Base-by-base conservation (phyloP, 2,113 vertebrate genomes). In the Eurypyga helias region DNA sequence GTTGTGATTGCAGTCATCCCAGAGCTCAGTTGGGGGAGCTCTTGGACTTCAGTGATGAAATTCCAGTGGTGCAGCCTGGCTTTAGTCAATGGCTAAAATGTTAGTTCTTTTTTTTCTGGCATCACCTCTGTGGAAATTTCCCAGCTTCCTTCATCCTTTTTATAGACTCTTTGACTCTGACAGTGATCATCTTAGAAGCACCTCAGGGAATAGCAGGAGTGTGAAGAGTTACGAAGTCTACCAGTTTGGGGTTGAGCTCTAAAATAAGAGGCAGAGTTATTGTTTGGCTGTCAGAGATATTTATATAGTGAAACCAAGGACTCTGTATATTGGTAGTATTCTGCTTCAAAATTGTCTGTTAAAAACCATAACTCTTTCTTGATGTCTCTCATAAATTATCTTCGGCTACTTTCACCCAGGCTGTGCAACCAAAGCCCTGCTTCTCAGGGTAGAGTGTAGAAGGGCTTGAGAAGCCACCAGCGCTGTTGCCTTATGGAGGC, bases 1-100 rank as follows among this genome's bases (percentile, higher is more conserved):
- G 29, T 7, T 48, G 17, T 0, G 29, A 1, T 3, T 96, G 93
- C 92, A 91, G 65, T 13, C 58, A 24, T 16, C 1, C 2, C 12
- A 2, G 25, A 14, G 83, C 77, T 92, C 97, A 34, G 96, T 49
- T 97, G 98, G 93, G 97, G 98, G 98, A 94, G 71, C 95, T 91
- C 93, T 67, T 45, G 70, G 73, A 5, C 91, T 95, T 89, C 83
- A 1, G 25, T 25, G 65, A 0, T 51, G 80, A 13, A 31, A 33
- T 24, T 48, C 26, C 79, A 28, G 79, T 4, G 69, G 31, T 60
- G 73, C 91, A 79, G 73, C 75, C 89, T 62, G 57, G 20, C 82
- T 85, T 20, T 17, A 2, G 51, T 43, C 89, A 13, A 10, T 73
- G 90, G 58, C 89, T 87, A 5, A 89, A 84, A 87, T 24, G 60